Percentiles rank a stretch among this genome's conserved stretches.
Evolutionary conservation across 2,113 vertebrate species (phyloP).

Genomic region (Piliocolobus tephrosceles): DNA sequence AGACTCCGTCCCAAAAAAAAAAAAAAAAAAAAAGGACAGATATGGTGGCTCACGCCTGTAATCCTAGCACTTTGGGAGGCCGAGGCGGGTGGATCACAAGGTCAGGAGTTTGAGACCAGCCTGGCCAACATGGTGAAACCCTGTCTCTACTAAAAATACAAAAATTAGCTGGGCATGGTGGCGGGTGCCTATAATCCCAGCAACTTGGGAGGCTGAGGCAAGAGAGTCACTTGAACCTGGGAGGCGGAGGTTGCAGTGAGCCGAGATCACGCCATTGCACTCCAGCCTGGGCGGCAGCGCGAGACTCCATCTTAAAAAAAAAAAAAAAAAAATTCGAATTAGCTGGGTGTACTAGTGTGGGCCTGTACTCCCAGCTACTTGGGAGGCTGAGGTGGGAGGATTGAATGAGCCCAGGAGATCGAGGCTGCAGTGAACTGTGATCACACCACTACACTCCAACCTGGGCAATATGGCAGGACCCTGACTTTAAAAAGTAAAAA

Average conservation of each 20-base stretch:
- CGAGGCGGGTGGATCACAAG: not conserved
- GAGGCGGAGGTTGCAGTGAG: not conserved
- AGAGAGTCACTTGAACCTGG: rapidly evolving
- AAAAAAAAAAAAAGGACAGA: too few relatives aligned
- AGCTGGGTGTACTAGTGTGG: too few relatives aligned
- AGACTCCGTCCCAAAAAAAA: too few relatives aligned
- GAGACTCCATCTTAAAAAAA: not conserved
- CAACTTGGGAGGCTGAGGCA: not conserved
- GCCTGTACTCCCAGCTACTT: too few relatives aligned
- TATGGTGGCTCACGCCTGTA: not conserved
- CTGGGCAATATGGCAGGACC: too few relatives aligned
- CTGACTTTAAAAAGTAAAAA: too few relatives aligned
- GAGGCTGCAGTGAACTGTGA: too few relatives aligned
- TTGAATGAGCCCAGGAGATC: too few relatives aligned
- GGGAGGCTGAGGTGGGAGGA: too few relatives aligned
- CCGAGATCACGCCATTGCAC: not conserved
- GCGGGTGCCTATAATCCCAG: not conserved
- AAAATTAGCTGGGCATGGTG: not conserved
- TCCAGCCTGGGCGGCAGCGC: not conserved
- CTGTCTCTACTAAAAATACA: not conserved
- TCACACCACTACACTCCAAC: too few relatives aligned
- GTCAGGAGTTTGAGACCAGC: not conserved
- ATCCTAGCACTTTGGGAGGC: not conserved
- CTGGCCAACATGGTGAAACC: not conserved
- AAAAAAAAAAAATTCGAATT: too few relatives aligned